Evolutionary conservation across 2,888 invertebrate species (phyloP).

Genomic region (Oxystoma pomonae): DNA sequence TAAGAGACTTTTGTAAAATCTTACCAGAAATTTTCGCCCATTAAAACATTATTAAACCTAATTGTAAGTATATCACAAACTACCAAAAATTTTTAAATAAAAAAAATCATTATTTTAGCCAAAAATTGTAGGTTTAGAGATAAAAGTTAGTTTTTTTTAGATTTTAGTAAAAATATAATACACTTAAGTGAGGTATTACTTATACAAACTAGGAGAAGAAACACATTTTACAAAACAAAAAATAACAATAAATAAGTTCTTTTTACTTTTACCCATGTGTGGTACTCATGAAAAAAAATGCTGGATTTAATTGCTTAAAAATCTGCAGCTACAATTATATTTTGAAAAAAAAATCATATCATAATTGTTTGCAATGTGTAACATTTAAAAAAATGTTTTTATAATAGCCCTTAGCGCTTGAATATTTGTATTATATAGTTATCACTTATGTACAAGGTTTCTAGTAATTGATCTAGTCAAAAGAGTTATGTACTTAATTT

Average conservation of each 20-base stretch:
- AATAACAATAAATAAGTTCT: not conserved
- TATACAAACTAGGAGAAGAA: not conserved
- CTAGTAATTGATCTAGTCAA: not conserved
- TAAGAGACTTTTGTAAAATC: not conserved
- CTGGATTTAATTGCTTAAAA: too few species aligned
- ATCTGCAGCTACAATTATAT: not conserved
- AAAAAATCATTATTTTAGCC: slow-evolving; percentile 42
- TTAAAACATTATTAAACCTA: not conserved
- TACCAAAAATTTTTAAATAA: slow-evolving; percentile 6
- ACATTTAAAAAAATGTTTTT: not conserved
- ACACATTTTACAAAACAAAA: not conserved
- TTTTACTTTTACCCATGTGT: not conserved
- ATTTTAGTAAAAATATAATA: not conserved
- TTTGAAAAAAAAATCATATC: not conserved
- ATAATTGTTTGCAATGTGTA: not conserved
- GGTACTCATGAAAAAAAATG: not conserved
- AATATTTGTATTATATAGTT: not conserved
- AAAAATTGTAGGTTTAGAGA: slow-evolving; percentile 15
- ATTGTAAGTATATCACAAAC: not conserved
- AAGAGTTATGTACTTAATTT: slow-evolving; percentile 4
- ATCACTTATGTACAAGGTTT: not conserved
- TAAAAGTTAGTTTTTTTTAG: not conserved
- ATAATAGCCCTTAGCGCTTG: not conserved
- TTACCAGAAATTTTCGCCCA: not conserved
- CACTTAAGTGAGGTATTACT: not conserved